Percentiles rank a stretch among this genome's conserved stretches.
These are phyloP conservation scores for Limnothrissa miodon DNA, from an alignment of 2,113 vertebrate species.

Conservation along the genomic window DNA sequence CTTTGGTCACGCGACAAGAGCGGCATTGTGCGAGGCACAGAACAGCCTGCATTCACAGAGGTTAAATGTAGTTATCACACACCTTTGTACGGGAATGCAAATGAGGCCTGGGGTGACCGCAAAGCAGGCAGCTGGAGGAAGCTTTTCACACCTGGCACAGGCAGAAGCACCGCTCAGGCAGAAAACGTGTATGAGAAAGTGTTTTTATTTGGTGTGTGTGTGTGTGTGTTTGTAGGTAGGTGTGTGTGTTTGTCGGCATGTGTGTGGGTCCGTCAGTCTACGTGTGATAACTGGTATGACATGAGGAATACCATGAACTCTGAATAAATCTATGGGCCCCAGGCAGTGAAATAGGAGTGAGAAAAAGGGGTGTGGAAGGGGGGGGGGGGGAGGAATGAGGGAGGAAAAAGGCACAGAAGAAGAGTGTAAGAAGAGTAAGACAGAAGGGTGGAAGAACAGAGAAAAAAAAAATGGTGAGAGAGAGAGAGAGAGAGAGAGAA, in stretches of 20 bases:
- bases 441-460: background rate
- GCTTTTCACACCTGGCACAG: slow-evolving; percentile 9
- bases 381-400: background rate
- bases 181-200: background rate
- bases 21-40: background rate
- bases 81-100: slow-evolving; percentile 22
- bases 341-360: background rate
- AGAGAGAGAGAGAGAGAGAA: slow-evolving; percentile 25
- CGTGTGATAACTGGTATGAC: background rate
- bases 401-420: background rate
- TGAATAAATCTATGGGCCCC: background rate
- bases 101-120: background rate
- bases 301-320: background rate
- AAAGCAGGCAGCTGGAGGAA: background rate
- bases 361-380: background rate
- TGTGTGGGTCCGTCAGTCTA: background rate
- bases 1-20: background rate
- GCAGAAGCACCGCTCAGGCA: slow-evolving; percentile 19
- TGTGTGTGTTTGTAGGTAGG: background rate
- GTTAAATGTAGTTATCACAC: slow-evolving; percentile 7
- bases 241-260: background rate
- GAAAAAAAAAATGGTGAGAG: background rate
- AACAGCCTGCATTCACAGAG: slow-evolving; percentile 5
- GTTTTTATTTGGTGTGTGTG: background rate
- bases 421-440: background rate